Evolutionary conservation across 1,140 invertebrate species (phyloP).

Genomic region (Metopolophium dirhodum): DNA sequence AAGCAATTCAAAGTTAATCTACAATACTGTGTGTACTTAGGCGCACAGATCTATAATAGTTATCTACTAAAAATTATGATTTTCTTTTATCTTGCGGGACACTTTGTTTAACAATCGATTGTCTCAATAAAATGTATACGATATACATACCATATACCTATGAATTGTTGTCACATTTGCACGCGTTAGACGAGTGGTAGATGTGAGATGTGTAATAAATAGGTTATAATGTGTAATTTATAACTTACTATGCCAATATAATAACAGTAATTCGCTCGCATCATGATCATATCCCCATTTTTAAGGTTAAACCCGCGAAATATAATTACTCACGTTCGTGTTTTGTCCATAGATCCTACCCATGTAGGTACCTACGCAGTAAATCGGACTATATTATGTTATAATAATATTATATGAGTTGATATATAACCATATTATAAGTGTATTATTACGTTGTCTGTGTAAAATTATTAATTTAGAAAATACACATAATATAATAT

Average conservation of each 20-base stretch:
- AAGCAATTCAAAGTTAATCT: neutral
- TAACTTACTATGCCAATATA: neutral
- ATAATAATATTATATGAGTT: neutral
- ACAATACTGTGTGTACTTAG: neutral
- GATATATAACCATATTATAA: neutral
- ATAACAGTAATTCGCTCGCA: neutral
- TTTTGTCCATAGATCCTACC: neutral
- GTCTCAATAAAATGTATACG: neutral
- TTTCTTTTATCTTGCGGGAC: neutral
- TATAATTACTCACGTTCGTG: neutral
- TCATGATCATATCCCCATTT: neutral
- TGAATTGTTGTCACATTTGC: neutral
- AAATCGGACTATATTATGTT: neutral
- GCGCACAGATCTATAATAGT: neutral
- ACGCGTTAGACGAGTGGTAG: neutral
- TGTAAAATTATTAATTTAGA: neutral
- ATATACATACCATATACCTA: neutral
- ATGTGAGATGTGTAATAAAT: neutral
- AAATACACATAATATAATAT: neutral
- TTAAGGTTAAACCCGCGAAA: neutral
- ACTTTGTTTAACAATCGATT: neutral
- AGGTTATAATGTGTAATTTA: no score
- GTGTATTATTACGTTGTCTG: neutral
- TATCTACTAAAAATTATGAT: neutral
- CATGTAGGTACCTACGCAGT: neutral